These are phyloP conservation scores for Ceratosolen solmsi DNA, from an alignment of 1,140 invertebrate species.

Conservation along the genomic window DNA sequence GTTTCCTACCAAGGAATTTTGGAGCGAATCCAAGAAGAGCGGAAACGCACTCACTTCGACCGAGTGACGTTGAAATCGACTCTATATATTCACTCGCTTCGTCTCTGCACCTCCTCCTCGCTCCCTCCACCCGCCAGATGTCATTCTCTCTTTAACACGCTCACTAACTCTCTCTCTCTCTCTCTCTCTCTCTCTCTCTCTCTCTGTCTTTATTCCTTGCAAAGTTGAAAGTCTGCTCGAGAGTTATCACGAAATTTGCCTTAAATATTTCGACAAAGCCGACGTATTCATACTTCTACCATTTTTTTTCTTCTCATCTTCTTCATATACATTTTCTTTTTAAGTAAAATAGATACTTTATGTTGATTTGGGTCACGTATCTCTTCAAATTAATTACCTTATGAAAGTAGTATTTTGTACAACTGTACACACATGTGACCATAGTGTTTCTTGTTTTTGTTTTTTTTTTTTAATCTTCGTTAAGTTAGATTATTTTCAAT, in stretches of 20 bases:
- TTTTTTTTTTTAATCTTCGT: too few species aligned
- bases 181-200: neutral
- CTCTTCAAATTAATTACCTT: constrained; percentile 2
- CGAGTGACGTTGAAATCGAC: constrained; percentile 39
- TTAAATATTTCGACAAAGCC: constrained; percentile 40
- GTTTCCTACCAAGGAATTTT: constrained; percentile 39
- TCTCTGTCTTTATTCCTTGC: neutral
- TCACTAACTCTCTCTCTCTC: constrained; percentile 6
- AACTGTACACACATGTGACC: too few species aligned
- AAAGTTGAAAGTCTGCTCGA: constrained; percentile 10
- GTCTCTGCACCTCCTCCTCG: constrained; percentile 56
- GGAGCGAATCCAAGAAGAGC: constrained; percentile 52
- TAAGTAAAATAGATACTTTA: constrained; percentile 17
- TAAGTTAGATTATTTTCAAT: too few species aligned
- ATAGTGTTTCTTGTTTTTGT: too few species aligned
- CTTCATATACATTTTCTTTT: neutral
- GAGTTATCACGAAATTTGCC: constrained; percentile 24
- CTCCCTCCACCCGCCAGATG: constrained; percentile 48
- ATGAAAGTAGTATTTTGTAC: neutral
- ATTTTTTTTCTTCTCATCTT: neutral
- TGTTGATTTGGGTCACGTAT: constrained; percentile 19
- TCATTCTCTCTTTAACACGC: too few species aligned
- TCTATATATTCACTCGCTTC: neutral
- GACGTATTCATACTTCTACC: neutral
- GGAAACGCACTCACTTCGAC: constrained; percentile 21